These are phyloP conservation scores for Hyposoter didymator DNA, from an alignment of 2,888 invertebrate species.

Conservation along the genomic window DNA sequence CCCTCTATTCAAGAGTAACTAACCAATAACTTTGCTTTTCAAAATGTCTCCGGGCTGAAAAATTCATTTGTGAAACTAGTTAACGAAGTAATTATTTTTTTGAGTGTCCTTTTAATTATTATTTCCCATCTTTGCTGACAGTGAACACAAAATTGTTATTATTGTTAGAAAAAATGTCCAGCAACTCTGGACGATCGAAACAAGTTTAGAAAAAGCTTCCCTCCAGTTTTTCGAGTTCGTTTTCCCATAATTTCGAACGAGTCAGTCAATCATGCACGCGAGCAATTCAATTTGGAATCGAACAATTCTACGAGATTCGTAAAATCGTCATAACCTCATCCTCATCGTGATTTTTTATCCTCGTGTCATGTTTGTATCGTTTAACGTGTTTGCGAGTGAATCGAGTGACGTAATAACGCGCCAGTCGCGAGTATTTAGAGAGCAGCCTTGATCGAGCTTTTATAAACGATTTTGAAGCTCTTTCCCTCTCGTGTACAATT, in stretches of 20 bases:
- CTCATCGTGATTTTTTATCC: not conserved
- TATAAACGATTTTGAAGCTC: conserved; percentile 29
- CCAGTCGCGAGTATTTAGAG: not conserved
- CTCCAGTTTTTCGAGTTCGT: not conserved
- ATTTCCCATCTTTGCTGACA: not conserved
- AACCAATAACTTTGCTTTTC: not conserved
- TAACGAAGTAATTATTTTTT: not conserved
- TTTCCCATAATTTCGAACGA: not conserved
- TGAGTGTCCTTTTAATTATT: not conserved
- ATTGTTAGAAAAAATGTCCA: not conserved
- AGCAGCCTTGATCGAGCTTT: conserved; percentile 39
- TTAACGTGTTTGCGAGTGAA: conserved; percentile 15
- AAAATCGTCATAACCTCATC: not conserved
- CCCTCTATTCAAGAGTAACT: conserved; percentile 3
- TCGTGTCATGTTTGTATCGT: not conserved
- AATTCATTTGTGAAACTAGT: not conserved
- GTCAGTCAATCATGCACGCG: not conserved
- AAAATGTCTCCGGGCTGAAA: conserved; percentile 28
- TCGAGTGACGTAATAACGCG: conserved; percentile 45
- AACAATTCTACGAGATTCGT: not conserved
- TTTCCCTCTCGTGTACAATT: not conserved
- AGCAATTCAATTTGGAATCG: not conserved
- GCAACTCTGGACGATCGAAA: not conserved
- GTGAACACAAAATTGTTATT: not conserved
- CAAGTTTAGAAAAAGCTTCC: not conserved